Base-by-base conservation (phyloP, 1,140 invertebrate genomes). In the Caenorhabditis brenneri region DNA sequence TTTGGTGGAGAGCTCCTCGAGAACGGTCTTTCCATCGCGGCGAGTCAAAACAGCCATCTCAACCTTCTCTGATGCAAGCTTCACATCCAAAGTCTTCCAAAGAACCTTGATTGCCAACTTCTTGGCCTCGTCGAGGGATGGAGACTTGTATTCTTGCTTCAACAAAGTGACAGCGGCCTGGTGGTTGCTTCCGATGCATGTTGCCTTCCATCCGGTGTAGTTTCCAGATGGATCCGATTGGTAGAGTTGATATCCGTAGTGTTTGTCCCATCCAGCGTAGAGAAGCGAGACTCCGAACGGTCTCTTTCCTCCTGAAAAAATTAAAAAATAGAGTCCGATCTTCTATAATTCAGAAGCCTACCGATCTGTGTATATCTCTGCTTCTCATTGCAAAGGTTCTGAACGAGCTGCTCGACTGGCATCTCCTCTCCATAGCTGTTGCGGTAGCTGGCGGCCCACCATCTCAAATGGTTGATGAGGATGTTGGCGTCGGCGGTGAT, bases 401-500 rank as follows among this genome's bases (percentile, higher is more conserved):
- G 96, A 1, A 99, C 98, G 3, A 99, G 92, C 91, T 99, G 96
- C 92, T 99, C 98, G 92, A 96, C 97, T 15, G 98, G 97, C 89
- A 99, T 99, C n/a, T 96, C 95, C 92, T 99, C 96, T 69, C 96
- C 96, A 92, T 98, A 90, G 22, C 86, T 42, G 27, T 86, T 86
- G 22, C 87, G 88, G 46, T 91, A 88, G 48, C 85, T 49, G 51
- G 89, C 89, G 15, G 89, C 89, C 55, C 82, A 83, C 82, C 82
- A 92, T 87, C 97, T 93, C 4, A 99, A 92, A 91, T 99, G 96
- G 92, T 97, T 96, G 24, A 96, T 98, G n/a, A 99, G 92, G 5
- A 99, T 97, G 93, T 99, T 99, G 4, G 98, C 98, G 93, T 99
- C 98, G 12, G 97, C 97, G 31, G 98, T 99, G 80, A 99, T 99